phyloP scores from a whole-genome alignment of 2,888 invertebrate genomes.

The Drosophila ustulata region DNA sequence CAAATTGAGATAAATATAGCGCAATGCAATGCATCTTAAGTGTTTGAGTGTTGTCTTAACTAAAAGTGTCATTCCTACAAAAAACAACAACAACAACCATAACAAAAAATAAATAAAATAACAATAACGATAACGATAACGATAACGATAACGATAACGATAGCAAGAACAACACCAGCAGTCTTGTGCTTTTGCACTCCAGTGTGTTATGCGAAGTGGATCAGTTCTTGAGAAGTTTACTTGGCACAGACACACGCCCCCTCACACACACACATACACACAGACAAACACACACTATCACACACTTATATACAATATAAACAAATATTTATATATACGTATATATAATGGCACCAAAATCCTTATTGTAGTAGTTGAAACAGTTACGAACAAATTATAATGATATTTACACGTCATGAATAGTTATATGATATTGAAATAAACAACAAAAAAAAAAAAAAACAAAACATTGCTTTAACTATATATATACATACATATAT shows the following conservation, averaged over 20 bases:
- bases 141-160: conserved; percentile 14
- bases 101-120: conserved; percentile 13
- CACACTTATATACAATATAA: conserved; percentile 27
- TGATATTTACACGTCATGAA: conserved; percentile 75
- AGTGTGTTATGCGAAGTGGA: conserved; percentile 26
- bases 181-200: conserved; percentile 59
- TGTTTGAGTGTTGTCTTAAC: conserved; percentile 69
- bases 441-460: conserved; percentile 16
- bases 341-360: conserved; percentile 67
- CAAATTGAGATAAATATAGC: conserved; percentile 41
- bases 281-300: conserved; percentile 7
- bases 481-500: conserved; percentile 49
- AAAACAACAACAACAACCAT: conserved; percentile 22
- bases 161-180: conserved; percentile 14
- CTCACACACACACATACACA: conserved; percentile 9
- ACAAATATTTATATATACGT: conserved; percentile 46
- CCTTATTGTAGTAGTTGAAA: conserved; percentile 70
- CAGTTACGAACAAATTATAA: conserved; percentile 60
- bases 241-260: conserved; percentile 15
- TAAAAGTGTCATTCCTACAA: conserved; percentile 64
- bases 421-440: conserved; percentile 42
- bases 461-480: conserved; percentile 46
- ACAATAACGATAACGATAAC: conserved; percentile 11
- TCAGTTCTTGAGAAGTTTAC: conserved; percentile 36
- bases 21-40: conserved; percentile 52